phyloP scores from a whole-genome alignment of 2,888 invertebrate species.

The Oscheius sp. region DNA sequence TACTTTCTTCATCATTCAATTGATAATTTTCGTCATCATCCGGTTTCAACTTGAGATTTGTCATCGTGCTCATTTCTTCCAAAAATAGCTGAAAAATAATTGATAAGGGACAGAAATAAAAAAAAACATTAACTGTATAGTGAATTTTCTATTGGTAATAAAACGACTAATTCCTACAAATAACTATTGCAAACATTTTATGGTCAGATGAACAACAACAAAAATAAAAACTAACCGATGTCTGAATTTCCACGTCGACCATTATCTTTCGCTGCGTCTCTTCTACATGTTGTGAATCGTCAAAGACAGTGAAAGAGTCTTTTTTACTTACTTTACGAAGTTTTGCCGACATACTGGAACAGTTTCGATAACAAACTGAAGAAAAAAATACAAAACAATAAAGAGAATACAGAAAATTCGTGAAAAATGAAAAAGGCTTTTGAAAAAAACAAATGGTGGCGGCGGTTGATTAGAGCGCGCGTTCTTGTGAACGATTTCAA shows the following conservation, averaged over 20 bases:
- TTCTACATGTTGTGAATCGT: slow-evolving; percentile 16
- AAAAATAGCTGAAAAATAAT: background rate
- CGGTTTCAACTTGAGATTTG: background rate
- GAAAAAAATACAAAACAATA: background rate
- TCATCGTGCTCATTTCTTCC: background rate
- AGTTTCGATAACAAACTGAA: background rate
- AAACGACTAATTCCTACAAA: background rate
- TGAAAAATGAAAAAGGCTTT: background rate
- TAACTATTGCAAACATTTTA: background rate
- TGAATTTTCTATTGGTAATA: background rate
- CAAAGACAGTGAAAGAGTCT: slow-evolving; percentile 12
- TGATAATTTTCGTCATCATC: background rate
- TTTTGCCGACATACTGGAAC: slow-evolving; percentile 14
- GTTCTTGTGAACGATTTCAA: too few species aligned
- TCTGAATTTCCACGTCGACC: slow-evolving; percentile 9
- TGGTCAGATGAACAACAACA: background rate
- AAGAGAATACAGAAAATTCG: background rate
- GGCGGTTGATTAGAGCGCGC: too few species aligned
- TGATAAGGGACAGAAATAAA: background rate
- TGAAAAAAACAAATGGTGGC: too few species aligned
- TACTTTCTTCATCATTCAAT: background rate
- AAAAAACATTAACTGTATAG: background rate
- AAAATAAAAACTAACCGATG: background rate
- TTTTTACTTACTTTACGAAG: background rate
- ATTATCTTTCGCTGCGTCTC: background rate